These are phyloP conservation scores for Drosophila kohkoa DNA, from an alignment of 1,140 invertebrate species.

Conservation along the genomic window DNA sequence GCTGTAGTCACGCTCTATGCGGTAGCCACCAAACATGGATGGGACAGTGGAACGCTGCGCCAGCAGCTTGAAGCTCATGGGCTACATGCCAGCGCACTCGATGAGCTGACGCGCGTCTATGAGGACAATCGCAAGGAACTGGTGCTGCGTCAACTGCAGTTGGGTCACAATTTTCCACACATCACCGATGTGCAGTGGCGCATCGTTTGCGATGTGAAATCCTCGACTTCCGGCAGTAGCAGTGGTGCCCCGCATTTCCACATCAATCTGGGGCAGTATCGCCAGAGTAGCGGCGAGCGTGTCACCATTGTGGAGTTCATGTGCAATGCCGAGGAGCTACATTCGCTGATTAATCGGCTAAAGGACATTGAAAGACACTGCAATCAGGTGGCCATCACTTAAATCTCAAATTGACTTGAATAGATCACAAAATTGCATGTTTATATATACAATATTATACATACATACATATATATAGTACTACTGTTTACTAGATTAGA, in stretches of 20 bases:
- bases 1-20: constrained; percentile 73
- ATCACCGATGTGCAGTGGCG: constrained; percentile 83
- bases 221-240: constrained; percentile 69
- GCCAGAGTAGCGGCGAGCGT: constrained; percentile 70
- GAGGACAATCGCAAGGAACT: constrained; percentile 74
- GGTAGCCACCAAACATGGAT: constrained; percentile 73
- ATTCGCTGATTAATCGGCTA: constrained; percentile 75
- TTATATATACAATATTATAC: constrained; percentile 25
- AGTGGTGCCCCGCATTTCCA: constrained; percentile 69
- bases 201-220: constrained; percentile 78
- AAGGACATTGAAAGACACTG: constrained; percentile 84
- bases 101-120: constrained; percentile 71
- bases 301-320: constrained; percentile 73
- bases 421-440: constrained; percentile 31
- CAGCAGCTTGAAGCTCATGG: constrained; percentile 58
- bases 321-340: constrained; percentile 82
- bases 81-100: constrained; percentile 51
- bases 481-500: constrained; percentile 14
- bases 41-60: constrained; percentile 53
- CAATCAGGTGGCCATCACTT: constrained; percentile 62
- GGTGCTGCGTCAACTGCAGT: constrained; percentile 68
- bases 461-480: constrained; percentile 21
- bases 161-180: constrained; percentile 74
- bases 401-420: constrained; percentile 13
- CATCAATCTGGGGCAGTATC: constrained; percentile 73